These are phyloP conservation scores for Euleptes europaea DNA, from an alignment of 2,113 vertebrate genomes.

Conservation along the genomic window DNA sequence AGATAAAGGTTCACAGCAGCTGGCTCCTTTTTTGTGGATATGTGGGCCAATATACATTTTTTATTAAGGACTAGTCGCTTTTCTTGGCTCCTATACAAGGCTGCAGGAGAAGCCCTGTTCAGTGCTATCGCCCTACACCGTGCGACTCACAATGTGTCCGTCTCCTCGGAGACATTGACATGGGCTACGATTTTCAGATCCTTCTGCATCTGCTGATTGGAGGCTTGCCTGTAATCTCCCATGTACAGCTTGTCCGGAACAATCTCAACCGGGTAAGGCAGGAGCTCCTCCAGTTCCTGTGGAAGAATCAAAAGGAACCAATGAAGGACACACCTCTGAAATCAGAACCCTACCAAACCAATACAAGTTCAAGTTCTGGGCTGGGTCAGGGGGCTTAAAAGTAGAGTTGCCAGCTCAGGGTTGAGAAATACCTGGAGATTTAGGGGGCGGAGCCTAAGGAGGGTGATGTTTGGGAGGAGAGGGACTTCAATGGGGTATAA, in stretches of 20 bases:
- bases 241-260: slow-evolving; percentile 80
- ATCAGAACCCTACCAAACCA: not conserved
- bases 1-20: no score
- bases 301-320: not conserved
- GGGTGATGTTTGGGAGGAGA: no score
- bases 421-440: not conserved
- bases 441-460: no score
- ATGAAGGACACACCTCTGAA: slow-evolving; percentile 15
- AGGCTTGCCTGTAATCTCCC: slow-evolving; percentile 80
- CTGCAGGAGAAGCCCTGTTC: not conserved
- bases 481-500: no score
- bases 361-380: not conserved
- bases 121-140: not conserved
- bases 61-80: not conserved
- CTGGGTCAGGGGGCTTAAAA: not conserved
- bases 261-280: slow-evolving; percentile 86
- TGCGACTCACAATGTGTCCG: slow-evolving; percentile 74
- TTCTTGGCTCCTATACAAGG: rapidly evolving
- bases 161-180: slow-evolving; percentile 77
- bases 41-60: not conserved
- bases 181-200: slow-evolving; percentile 84
- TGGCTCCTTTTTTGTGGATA: not conserved
- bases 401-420: no score
- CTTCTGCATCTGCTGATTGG: slow-evolving; percentile 72
- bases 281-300: slow-evolving; percentile 85